Base-by-base conservation (phyloP, 2,797 vertebrate species). In the Pseudochromis fuscus region DNA sequence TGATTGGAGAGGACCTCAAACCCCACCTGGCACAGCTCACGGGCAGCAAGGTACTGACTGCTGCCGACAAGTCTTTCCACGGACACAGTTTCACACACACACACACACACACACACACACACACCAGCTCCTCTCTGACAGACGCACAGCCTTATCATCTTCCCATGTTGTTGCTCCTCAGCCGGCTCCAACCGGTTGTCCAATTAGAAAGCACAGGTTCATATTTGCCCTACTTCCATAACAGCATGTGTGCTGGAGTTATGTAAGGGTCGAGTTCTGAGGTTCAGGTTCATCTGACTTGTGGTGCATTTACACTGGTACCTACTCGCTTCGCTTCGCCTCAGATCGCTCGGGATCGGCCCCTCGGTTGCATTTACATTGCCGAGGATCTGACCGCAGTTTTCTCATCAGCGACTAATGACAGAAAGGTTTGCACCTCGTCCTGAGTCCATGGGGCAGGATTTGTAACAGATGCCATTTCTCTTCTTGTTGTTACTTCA, bases 1-100 rank as follows among this genome's bases (percentile, higher is more conserved):
- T 99, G 87, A 99, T 99, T 76, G 98, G 97, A 72, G 98, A 99
- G 91, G 98, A 99, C 50, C 94, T 99, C 83, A 99, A 99, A 87
- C 96, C 97, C 86, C 95, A 98, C 93, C 95, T 99, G 40, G 95
- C 96, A 64, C 97, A 97, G 85, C 97, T 99, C 79, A 98, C 98
- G 0, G 98, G 98, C 88, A 99, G 98, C 93, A 99, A 99, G 97
- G 98, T 99, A 94, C 27, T 0, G 45, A 46, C 33, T 0, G 6
- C 15, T 0, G 0, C 13, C 56, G 18, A 2, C 16, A 7, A 16
- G 28, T 45, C 28, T 55, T 21, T 24, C 10, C 51, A 44, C 25
- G 5, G 16, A 24, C 46, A 24, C 13, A 63, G 45, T 19, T 51
- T 33, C 35, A 53, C 56, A 37, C 50, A 33, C 63, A 65, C 49